These are phyloP conservation scores for Nansenia antarctica DNA, from an alignment of 2,113 vertebrate species.

Conservation along the genomic window DNA sequence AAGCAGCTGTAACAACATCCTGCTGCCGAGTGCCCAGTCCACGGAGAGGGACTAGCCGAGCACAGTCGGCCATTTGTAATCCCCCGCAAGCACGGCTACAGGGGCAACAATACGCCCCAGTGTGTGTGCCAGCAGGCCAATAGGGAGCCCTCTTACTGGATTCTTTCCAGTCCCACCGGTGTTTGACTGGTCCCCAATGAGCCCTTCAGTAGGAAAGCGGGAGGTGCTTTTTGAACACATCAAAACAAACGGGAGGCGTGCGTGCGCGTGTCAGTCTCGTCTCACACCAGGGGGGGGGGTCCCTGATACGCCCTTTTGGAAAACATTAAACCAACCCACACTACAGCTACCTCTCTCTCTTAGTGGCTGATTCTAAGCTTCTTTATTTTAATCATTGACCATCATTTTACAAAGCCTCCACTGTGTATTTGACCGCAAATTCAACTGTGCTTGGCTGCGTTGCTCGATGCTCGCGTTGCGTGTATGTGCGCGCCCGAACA, in stretches of 20 bases:
- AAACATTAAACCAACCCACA: no score
- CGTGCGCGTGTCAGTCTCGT: background rate
- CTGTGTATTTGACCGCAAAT: no score
- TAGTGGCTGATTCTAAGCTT: no score
- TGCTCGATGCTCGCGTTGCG: no score
- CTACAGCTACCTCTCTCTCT: no score
- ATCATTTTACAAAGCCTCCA: no score
- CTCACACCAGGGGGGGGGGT: background rate
- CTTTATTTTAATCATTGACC: no score
- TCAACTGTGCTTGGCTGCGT: no score
- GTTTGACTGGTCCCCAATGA: background rate
- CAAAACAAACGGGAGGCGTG: background rate
- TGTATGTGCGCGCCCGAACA: no score
- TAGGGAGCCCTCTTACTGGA: constrained; percentile 28
- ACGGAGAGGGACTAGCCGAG: constrained; percentile 24
- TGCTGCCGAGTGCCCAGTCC: constrained; percentile 38
- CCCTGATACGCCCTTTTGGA: no score
- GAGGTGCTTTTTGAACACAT: background rate
- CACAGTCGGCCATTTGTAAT: constrained; percentile 37
- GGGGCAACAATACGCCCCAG: constrained; percentile 56
- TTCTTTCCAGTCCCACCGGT: constrained; percentile 40
- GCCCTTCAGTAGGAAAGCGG: background rate
- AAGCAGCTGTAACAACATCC: constrained; percentile 80
- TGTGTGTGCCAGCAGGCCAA: constrained; percentile 54
- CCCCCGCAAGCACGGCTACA: constrained; percentile 12